Evolutionary conservation across 2,113 vertebrate genomes (phyloP), one percentile per base, ranked within the genome.

Genomic region (Promerops cafer): DNA sequence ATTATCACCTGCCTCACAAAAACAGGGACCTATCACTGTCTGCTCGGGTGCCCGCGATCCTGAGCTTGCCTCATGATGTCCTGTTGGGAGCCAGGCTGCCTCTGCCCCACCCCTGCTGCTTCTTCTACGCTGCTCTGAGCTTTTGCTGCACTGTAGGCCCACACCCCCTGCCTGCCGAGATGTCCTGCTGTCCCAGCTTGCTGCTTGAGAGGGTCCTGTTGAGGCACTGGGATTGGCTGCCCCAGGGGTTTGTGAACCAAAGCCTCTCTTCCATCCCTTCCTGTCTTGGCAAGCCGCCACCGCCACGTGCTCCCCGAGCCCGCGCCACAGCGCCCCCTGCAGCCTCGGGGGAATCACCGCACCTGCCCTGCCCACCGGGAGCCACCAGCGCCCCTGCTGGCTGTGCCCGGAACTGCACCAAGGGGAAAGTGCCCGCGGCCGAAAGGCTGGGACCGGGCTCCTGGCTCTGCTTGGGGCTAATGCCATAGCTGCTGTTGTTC

Each of bases 201-300:
- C 30, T 40, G 30, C 9, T 54, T 13, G 22, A 7, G 3, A 20
- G 22, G 15, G 7, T 54, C 7, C 50, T 27, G 39, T 16, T 11
- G 50, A 37, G 22, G 16, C 49, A 53, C 11, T 0, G 2, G 37
- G 16, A 33, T 8, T 1, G 8, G 7, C 28, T 19, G 16, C 2
- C 30, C 37, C 50, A 33, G 21, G 35, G 11, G 2, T 6, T 24
- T 33, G 28, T 13, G 37, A 31, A 33, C 37, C 21, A 19, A 33
- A 20, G 16, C 9, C 22, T 54, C 49, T 16, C 22, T 5, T 11
- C 22, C 50, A 24, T 26, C 22, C 16, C 16, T 33, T 20, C 30
- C 16, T 1, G 0, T 19, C 30, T 20, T 1, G 1, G 22, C 3
- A 0, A 26, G 16, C 16, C 2, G 1, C 16, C 37, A 33, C 8